Base-by-base conservation (phyloP, 2,888 invertebrate species). In the Esperia sulphurella region DNA sequence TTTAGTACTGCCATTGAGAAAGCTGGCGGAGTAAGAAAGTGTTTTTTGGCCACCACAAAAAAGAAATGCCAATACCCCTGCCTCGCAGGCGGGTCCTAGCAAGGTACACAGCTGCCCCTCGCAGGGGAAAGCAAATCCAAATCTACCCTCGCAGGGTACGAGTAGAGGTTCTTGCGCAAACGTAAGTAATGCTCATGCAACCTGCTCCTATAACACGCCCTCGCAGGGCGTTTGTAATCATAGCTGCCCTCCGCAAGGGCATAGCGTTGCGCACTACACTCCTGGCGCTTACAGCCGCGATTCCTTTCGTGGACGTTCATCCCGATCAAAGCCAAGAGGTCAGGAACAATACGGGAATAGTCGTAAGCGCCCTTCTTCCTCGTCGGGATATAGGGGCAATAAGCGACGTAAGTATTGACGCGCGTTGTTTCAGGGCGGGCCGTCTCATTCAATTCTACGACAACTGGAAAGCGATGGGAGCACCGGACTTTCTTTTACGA, bases 381-480 rank as follows among this genome's bases (percentile, higher is more conserved):
- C 42, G 1, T 29, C 43, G 3, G 31, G 29, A 13, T 37, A 42
- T 14, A 46, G 31, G 9, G 40, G 41, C 1, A 40, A 21, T 8
- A 43, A 45, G 21, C 47, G 43, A 29, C 39, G 37, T 9, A 52
- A 51, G 47, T 46, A 48, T 31, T 58, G 53, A 58, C 55, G 51
- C 46, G 33, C 30, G 5, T 8, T 12, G 3, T 9, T 55, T 58
- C 35, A 14, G 28, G 21, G 57, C 52, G 0, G 53, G 54, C 30
- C 51, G 43, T 6, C 46, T 56, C 5, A 38, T 30, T 1, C 31
- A 46, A 3, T 55, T 42, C 12, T 31, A 48, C 12, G 8, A 49
- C 10, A 8, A 33, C 1, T 61, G 60, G 60, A 14, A 41, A 28
- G 10, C 43, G 9, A 1, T 51, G 33, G 41, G 49, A 7, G 58